phyloP scores from a whole-genome alignment of 2,113 vertebrate genomes.

The Motacilla alba region DNA sequence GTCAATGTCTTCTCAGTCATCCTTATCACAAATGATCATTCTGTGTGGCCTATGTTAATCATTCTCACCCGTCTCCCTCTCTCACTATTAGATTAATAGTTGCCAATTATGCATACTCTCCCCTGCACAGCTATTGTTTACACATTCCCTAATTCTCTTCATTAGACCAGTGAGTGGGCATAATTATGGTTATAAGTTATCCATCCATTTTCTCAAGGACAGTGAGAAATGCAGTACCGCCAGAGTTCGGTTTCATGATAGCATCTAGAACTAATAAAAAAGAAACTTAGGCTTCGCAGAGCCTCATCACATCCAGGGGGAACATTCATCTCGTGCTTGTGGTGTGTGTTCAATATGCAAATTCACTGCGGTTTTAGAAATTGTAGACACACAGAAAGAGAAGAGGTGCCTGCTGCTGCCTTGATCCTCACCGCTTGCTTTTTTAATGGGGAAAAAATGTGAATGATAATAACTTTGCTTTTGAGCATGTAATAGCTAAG shows the following conservation, averaged over 20 bases:
- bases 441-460: neutral
- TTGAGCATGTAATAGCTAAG: neutral
- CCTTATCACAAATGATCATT: conserved; percentile 60
- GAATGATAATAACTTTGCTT: neutral
- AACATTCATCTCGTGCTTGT: neutral
- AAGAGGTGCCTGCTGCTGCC: neutral
- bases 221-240: conserved; percentile 47
- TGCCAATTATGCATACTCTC: conserved; percentile 63
- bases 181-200: conserved; percentile 68
- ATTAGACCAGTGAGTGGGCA: conserved; percentile 66
- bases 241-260: neutral
- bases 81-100: conserved; percentile 72
- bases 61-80: conserved; percentile 22
- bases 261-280: neutral
- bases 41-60: conserved; percentile 62
- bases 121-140: conserved; percentile 65
- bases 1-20: conserved; percentile 51
- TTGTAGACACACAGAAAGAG: neutral
- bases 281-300: neutral
- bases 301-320: neutral
- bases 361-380: neutral
- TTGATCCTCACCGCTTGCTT: neutral
- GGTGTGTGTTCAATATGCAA: neutral
- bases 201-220: conserved; percentile 67
- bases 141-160: conserved; percentile 69